phyloP scores from a whole-genome alignment of 2,113 vertebrate species.

The Urocynchramus pylzowi region DNA sequence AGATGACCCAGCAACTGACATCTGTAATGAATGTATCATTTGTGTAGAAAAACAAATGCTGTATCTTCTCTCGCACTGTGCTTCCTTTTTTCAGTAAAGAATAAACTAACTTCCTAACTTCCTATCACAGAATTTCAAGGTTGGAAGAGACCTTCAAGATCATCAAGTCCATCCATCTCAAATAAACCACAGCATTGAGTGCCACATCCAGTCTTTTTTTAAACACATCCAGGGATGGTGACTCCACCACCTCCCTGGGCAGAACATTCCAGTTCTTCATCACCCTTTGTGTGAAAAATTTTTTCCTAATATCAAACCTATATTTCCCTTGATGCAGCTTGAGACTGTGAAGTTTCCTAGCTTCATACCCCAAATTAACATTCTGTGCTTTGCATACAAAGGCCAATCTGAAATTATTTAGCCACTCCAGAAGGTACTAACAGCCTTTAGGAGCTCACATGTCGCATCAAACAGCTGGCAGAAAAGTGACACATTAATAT shows the following conservation, averaged over 20 bases:
- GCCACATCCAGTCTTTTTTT: too few species aligned
- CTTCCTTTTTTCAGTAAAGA: background rate
- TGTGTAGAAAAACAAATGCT: accelerated
- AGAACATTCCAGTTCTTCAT: too few species aligned
- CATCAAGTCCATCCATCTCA: too few species aligned
- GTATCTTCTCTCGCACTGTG: accelerated
- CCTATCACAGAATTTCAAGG: too few species aligned
- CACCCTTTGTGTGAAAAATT: too few species aligned
- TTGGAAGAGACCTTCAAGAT: too few species aligned
- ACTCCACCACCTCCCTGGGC: too few species aligned
- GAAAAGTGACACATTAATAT: background rate
- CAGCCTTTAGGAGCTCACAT: background rate
- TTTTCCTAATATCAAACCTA: too few species aligned
- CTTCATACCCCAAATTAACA: background rate
- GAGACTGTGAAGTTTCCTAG: background rate
- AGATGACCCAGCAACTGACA: background rate
- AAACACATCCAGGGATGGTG: too few species aligned
- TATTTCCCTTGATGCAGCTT: too few species aligned
- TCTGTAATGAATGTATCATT: background rate
- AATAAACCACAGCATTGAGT: too few species aligned
- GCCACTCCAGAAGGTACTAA: background rate
- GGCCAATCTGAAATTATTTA: background rate
- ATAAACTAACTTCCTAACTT: background rate
- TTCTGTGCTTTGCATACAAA: background rate
- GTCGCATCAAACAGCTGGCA: background rate